phyloP scores from a whole-genome alignment of 2,888 invertebrate species.

The Drosophila kambysellisi region DNA sequence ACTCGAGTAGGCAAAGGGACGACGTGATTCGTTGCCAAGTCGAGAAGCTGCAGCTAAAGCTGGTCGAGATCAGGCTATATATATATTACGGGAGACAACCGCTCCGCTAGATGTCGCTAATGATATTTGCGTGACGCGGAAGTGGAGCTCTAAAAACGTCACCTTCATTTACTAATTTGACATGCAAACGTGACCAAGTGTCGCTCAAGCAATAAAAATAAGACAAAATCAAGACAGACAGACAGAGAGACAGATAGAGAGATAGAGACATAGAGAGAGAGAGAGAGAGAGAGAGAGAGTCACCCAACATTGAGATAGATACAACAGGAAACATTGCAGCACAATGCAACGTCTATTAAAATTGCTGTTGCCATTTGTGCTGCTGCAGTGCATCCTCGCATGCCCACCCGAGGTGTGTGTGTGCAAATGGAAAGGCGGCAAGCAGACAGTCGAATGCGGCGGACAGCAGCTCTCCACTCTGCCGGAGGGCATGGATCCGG shows the following conservation, averaged over 20 bases:
- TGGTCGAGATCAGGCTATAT: constrained; percentile 44
- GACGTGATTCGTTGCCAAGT: constrained; percentile 33
- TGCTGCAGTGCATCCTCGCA: constrained; percentile 46
- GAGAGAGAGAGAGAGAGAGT: not conserved
- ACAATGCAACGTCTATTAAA: constrained; percentile 41
- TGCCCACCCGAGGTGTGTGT: constrained; percentile 91
- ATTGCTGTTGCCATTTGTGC: constrained; percentile 10
- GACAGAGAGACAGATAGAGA: not conserved
- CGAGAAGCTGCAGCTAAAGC: constrained; percentile 4
- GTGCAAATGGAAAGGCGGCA: constrained; percentile 97
- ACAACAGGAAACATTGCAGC: constrained; percentile 3
- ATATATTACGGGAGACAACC: constrained; percentile 19
- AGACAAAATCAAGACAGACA: not conserved
- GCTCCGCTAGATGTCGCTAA: constrained; percentile 54
- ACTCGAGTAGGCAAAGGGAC: constrained; percentile 53
- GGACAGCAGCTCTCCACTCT: constrained; percentile 91
- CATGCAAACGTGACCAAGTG: constrained; percentile 76
- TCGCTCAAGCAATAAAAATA: constrained; percentile 20
- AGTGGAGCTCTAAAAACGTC: constrained; percentile 48
- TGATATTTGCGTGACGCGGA: constrained; percentile 55
- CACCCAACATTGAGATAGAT: constrained; percentile 5
- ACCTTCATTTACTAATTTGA: constrained; percentile 67
- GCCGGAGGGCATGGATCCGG: constrained; percentile 92
- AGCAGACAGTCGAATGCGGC: constrained; percentile 95
- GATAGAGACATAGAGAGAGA: not conserved